Evolutionary conservation across 2,888 invertebrate genomes (phyloP).

Genomic region (Danaus chrysippus): DNA sequence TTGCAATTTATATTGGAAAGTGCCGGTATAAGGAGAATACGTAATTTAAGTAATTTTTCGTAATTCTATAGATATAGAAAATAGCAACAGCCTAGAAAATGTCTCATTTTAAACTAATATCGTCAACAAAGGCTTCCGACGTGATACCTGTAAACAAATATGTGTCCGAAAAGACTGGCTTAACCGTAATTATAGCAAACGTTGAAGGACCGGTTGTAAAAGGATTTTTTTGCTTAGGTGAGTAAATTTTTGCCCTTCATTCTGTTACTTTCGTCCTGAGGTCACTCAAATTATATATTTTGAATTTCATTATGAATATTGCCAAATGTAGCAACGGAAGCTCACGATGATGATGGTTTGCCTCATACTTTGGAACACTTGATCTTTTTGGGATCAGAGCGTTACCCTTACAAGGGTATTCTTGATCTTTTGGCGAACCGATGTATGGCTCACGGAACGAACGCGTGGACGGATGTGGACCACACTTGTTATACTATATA

Average conservation of each 20-base stretch:
- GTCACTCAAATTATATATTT: not conserved
- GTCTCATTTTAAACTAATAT: conserved; percentile 73
- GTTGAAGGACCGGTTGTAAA: conserved; percentile 95
- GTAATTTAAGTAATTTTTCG: too few relatives aligned
- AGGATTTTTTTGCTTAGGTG: conserved; percentile 92
- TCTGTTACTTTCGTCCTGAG: too few relatives aligned
- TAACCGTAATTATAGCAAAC: conserved; percentile 90
- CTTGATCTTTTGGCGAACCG: conserved; percentile 93
- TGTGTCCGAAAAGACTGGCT: conserved; percentile 86
- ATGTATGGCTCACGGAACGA: conserved; percentile 94
- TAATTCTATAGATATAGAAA: too few relatives aligned
- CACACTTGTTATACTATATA: conserved; percentile 94
- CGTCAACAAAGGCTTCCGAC: conserved; percentile 83
- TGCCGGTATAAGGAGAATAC: too few relatives aligned
- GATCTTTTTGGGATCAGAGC: conserved; percentile 92
- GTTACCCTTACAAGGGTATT: conserved; percentile 94
- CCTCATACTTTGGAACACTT: conserved; percentile 96
- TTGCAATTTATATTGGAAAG: too few relatives aligned
- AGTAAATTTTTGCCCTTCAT: conserved; percentile 35
- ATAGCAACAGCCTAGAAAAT: conserved; percentile 36
- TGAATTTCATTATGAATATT: not conserved
- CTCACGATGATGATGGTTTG: conserved; percentile 93
- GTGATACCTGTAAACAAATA: conserved; percentile 89
- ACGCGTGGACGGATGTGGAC: conserved; percentile 92
- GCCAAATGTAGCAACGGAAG: conserved; percentile 86